Conservation (phyloP, 2,888 invertebrate genomes). For the Alloplasta piceator region DNA sequence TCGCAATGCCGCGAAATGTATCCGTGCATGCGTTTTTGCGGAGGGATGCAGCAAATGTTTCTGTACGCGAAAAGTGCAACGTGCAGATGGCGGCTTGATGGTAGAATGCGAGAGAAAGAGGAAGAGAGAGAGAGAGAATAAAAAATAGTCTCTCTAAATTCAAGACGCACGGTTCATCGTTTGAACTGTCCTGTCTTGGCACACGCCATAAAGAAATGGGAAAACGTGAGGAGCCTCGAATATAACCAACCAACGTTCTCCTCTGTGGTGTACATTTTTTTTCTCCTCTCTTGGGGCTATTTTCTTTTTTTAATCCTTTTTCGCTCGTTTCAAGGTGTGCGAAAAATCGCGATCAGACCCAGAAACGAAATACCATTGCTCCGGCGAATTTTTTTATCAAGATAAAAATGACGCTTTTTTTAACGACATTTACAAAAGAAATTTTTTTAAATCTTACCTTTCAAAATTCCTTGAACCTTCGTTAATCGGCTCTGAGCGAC, state of each 20-base stretch:
- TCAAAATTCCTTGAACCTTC: background rate
- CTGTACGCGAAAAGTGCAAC: background rate
- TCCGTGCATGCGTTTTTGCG: conserved; percentile 32
- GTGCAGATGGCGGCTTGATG: background rate
- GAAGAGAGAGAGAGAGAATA: conserved; percentile 1
- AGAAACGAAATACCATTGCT: background rate
- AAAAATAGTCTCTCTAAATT: conserved; percentile 50
- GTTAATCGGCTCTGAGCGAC: too few relatives aligned
- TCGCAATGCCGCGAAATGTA: conserved; percentile 41
- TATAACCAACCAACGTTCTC: conserved; percentile 36
- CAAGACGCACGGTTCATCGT: conserved; percentile 61
- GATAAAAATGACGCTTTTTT: background rate
- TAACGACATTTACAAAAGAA: conserved; percentile 11
- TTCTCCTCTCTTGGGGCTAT: background rate
- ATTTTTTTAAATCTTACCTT: conserved; percentile 31
- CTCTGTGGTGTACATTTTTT: conserved; percentile 14
- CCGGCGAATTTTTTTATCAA: background rate
- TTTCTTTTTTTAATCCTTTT: background rate
- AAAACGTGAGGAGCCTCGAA: conserved; percentile 63
- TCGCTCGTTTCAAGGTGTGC: background rate
- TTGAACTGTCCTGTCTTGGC: conserved; percentile 62
- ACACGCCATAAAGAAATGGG: conserved; percentile 58
- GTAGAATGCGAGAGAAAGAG: conserved; percentile 2
- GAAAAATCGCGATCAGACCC: background rate
- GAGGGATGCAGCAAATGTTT: conserved; percentile 29